These are phyloP conservation scores for Biston stratarius DNA, from an alignment of 2,888 invertebrate genomes.

Conservation along the genomic window DNA sequence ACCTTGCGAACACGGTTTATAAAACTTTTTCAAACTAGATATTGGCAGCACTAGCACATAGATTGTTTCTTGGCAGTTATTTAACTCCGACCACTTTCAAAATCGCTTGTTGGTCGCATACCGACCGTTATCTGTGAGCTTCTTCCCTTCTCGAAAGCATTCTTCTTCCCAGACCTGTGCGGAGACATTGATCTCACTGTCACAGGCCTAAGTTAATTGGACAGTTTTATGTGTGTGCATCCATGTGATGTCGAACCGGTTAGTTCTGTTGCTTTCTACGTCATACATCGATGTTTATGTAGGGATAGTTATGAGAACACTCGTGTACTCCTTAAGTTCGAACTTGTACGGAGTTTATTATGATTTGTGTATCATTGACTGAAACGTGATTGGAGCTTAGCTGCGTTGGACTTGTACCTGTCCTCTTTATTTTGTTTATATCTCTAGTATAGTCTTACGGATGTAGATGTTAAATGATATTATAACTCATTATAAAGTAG, in stretches of 20 bases:
- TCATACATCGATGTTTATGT: slow-evolving; percentile 75
- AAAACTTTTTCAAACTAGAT: slow-evolving; percentile 20
- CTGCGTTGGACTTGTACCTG: slow-evolving; percentile 62
- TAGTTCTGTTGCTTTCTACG: slow-evolving; percentile 77
- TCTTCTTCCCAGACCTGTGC: slow-evolving; percentile 54
- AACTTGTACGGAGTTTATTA: slow-evolving; percentile 73
- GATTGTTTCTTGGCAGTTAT: slow-evolving; percentile 71
- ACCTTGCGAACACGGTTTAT: slow-evolving; percentile 10
- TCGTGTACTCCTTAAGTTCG: slow-evolving; percentile 64
- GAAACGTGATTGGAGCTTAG: slow-evolving; percentile 75
- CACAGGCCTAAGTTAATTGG: slow-evolving; percentile 80
- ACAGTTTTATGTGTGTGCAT: slow-evolving; percentile 75
- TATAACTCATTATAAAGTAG: slow-evolving; percentile 31
- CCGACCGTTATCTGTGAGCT: slow-evolving; percentile 67
- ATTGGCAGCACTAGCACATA: slow-evolving; percentile 62
- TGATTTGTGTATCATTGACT: slow-evolving; percentile 78
- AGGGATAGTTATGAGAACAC: slow-evolving; percentile 67
- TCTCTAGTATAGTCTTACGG: slow-evolving; percentile 53
- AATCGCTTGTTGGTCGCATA: slow-evolving; percentile 68
- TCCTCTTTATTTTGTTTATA: slow-evolving; percentile 67
- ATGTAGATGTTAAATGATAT: slow-evolving; percentile 42
- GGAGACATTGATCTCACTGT: slow-evolving; percentile 71
- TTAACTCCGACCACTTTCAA: slow-evolving; percentile 77
- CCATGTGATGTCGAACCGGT: slow-evolving; percentile 80
- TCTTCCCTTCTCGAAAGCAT: slow-evolving; percentile 58